phyloP scores from a whole-genome alignment of 1,140 invertebrate genomes.

The Macrosteles quadrilineatus region DNA sequence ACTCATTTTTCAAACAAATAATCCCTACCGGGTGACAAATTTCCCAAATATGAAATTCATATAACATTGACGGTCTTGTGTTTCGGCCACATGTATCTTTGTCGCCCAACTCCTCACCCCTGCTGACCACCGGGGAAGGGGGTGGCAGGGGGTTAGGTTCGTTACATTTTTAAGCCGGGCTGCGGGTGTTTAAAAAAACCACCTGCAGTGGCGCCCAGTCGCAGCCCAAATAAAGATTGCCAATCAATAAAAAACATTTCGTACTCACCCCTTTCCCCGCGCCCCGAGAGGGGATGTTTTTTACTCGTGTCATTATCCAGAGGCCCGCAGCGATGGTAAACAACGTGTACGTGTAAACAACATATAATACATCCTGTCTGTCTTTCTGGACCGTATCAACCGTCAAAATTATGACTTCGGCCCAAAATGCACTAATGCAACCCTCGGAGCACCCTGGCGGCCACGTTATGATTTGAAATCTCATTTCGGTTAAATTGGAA shows the following conservation, averaged over 20 bases:
- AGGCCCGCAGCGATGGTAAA: conserved; percentile 4
- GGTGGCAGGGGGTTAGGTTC: conserved; percentile 9
- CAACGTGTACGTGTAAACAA: conserved; percentile 19
- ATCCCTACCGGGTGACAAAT: no score
- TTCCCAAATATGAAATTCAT: no score
- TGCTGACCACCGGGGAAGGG: neutral
- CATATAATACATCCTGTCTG: conserved; percentile 27
- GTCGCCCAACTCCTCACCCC: no score
- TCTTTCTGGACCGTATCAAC: neutral
- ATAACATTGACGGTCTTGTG: no score
- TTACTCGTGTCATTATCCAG: conserved; percentile 19
- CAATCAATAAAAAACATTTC: conserved; percentile 27
- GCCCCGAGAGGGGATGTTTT: conserved; percentile 5
- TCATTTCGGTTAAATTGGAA: conserved; percentile 11
- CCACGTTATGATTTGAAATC: conserved; percentile 5
- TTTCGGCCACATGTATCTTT: no score
- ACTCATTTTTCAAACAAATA: no score
- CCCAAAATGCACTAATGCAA: neutral
- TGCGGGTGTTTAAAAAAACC: conserved; percentile 26
- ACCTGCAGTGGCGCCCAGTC: conserved; percentile 25
- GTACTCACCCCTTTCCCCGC: conserved; percentile 2
- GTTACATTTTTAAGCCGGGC: conserved; percentile 24
- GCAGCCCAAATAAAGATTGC: conserved; percentile 25
- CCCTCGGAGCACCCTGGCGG: no score
- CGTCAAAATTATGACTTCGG: conserved; percentile 14